Percentiles rank a stretch among this genome's conserved stretches.
phyloP scores from a whole-genome alignment of 2,113 vertebrate species.

The Oceanites oceanicus region DNA sequence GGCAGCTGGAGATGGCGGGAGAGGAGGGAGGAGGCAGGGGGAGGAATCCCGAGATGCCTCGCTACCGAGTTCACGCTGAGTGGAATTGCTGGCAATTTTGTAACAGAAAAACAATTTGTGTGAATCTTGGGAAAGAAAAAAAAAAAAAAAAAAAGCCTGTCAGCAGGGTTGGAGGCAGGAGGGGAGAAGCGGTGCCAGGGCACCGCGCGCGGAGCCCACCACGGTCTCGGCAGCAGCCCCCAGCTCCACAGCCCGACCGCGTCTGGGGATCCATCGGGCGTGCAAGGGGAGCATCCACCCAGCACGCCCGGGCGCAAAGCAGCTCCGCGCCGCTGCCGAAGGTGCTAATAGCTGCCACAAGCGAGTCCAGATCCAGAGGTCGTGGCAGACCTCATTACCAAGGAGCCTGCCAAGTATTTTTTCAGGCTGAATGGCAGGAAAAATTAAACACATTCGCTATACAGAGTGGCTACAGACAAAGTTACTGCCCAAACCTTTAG shows the following conservation, averaged over 20 bases:
- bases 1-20: neutral
- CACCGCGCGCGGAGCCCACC: accelerated
- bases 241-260: neutral
- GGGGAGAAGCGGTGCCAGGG: neutral
- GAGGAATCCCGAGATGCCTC: neutral
- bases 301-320: accelerated
- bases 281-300: neutral
- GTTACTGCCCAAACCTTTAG: neutral
- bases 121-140: neutral
- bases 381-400: accelerated
- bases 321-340: accelerated
- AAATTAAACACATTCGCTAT: accelerated
- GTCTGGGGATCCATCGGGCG: accelerated
- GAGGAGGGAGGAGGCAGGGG: neutral
- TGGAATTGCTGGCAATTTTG: neutral
- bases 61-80: neutral
- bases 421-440: neutral
- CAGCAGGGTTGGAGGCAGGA: neutral
- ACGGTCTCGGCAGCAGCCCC: accelerated
- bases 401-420: neutral
- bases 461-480: accelerated
- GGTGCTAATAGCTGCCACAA: neutral
- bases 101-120: neutral
- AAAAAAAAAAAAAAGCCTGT: no score
- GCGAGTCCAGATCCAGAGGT: neutral